Percentiles rank a stretch among this genome's conserved stretches.
Conservation (phyloP, 1,140 invertebrate genomes). For the Sarcophaga bullata region DNA sequence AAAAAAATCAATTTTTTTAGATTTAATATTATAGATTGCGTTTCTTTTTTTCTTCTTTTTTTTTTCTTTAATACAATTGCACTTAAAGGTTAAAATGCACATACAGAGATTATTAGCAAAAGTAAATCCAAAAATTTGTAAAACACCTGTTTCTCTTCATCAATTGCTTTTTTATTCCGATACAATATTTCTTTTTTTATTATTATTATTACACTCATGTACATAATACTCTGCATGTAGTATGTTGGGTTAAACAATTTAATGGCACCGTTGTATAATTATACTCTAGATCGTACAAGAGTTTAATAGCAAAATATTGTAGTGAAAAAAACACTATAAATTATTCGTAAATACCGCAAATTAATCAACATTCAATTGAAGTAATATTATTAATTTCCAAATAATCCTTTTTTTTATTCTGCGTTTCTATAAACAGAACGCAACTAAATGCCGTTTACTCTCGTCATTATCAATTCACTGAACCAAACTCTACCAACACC, state of each 20-base stretch:
- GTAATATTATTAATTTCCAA: constrained; percentile 4
- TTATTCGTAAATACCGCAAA: constrained; percentile 18
- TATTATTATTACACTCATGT: neutral
- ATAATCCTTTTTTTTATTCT: constrained; percentile 4
- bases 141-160: constrained; percentile 6
- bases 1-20: too few relatives aligned
- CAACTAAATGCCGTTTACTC: neutral
- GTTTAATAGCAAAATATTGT: neutral
- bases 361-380: constrained; percentile 35
- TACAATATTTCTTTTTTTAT: neutral
- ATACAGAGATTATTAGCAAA: neutral
- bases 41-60: neutral
- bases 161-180: neutral
- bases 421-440: constrained; percentile 23
- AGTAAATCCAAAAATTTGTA: neutral
- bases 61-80: neutral
- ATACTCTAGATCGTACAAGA: neutral
- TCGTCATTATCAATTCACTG: neutral
- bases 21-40: too few relatives aligned
- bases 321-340: neutral
- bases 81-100: constrained; percentile 5
- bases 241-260: too few relatives aligned
- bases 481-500: neutral
- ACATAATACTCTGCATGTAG: neutral
- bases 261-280: neutral